Conservation (phyloP, 2,888 invertebrate genomes). For the Athalia rosae region DNA sequence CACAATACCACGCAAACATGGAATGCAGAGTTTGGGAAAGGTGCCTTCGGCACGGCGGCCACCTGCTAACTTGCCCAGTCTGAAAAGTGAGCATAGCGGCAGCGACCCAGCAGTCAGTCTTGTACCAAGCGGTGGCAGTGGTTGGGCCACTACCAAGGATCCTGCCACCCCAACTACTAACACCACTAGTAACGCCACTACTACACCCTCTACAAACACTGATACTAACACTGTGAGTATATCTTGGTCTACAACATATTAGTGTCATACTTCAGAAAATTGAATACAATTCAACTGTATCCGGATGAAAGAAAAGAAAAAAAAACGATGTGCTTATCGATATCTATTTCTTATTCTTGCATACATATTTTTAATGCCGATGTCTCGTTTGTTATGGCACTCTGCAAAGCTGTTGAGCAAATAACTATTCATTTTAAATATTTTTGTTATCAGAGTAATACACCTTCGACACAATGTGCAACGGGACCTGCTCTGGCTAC, state of each 20-base stretch:
- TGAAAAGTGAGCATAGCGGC: conserved; percentile 95
- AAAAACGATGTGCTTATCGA: too few relatives aligned
- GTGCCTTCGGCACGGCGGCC: conserved; percentile 98
- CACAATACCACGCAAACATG: conserved; percentile 97
- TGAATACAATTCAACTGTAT: too few relatives aligned
- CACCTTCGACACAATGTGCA: conserved; percentile 69
- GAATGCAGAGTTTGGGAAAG: conserved; percentile 99
- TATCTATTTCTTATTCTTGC: too few relatives aligned
- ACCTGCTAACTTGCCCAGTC: conserved; percentile 98
- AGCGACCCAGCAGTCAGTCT: conserved; percentile 86
- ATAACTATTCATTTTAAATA: conserved; percentile 3
- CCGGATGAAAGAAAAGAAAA: too few relatives aligned
- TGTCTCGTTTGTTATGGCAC: too few relatives aligned
- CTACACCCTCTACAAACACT: conserved; percentile 66
- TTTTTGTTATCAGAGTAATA: conserved; percentile 62
- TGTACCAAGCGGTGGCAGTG: conserved; percentile 86
- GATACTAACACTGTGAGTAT: conserved; percentile 66
- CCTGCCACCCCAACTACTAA: conserved; percentile 73
- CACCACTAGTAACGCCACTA: conserved; percentile 66
- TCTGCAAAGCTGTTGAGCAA: conserved; percentile 5
- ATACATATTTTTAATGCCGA: too few relatives aligned
- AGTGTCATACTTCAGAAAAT: not conserved
- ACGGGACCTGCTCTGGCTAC: conserved; percentile 63
- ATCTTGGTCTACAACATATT: not conserved
- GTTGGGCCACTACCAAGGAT: conserved; percentile 83